phyloP scores from a whole-genome alignment of 2,888 invertebrate species.

The Leptinotarsa juncta region DNA sequence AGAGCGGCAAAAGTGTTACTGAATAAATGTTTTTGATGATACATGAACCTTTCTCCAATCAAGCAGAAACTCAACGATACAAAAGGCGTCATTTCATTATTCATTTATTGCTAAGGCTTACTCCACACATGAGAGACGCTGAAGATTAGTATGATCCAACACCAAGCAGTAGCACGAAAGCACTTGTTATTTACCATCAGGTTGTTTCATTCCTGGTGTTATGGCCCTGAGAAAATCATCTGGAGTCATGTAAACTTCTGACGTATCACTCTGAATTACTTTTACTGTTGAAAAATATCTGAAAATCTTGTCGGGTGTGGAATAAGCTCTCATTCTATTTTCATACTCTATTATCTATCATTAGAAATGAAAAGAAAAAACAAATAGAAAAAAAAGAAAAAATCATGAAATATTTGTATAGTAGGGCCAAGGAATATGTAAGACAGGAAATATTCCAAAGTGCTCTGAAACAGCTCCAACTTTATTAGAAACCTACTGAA shows the following conservation, averaged over 20 bases:
- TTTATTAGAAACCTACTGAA: too few species aligned
- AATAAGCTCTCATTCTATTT: slow-evolving; percentile 93
- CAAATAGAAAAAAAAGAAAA: background rate
- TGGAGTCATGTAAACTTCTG: slow-evolving; percentile 95
- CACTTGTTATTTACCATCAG: slow-evolving; percentile 80
- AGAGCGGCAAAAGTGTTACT: background rate
- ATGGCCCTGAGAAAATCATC: slow-evolving; percentile 97
- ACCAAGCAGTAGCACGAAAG: slow-evolving; percentile 40
- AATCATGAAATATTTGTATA: too few species aligned
- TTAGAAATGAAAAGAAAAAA: slow-evolving; percentile 34
- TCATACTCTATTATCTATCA: slow-evolving; percentile 96
- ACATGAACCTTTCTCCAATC: background rate
- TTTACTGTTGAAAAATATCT: slow-evolving; percentile 98
- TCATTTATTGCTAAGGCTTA: slow-evolving; percentile 21
- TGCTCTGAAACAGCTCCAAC: too few species aligned
- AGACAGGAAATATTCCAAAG: too few species aligned
- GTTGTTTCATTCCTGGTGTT: slow-evolving; percentile 96
- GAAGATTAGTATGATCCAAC: slow-evolving; percentile 42
- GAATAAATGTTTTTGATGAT: background rate
- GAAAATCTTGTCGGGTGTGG: slow-evolving; percentile 99
- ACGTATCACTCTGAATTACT: slow-evolving; percentile 74
- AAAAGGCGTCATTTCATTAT: background rate
- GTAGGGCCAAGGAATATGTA: too few species aligned
- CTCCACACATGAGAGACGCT: slow-evolving; percentile 35
- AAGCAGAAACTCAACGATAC: background rate